Conservation (phyloP, 2,797 vertebrate species). For the Chiroxiphia lanceolata region DNA sequence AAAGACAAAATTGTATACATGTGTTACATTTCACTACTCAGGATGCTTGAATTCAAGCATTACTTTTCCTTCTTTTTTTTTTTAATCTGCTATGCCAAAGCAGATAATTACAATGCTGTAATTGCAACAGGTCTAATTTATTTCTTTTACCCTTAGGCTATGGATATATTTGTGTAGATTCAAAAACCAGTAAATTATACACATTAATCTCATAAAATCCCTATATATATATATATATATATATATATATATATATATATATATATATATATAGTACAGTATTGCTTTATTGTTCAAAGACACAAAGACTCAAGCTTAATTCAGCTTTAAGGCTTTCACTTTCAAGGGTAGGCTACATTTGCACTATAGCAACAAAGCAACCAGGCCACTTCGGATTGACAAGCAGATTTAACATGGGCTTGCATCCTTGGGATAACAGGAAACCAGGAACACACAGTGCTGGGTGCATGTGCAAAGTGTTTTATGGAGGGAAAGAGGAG, state of each 20-base stretch:
- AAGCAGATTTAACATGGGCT: neutral
- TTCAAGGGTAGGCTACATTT: neutral
- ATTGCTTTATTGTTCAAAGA: neutral
- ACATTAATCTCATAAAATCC: neutral
- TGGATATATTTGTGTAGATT: neutral
- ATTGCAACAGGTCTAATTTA: neutral
- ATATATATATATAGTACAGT: neutral
- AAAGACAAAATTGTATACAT: neutral
- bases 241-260: neutral
- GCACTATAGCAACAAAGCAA: neutral
- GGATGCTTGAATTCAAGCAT: neutral
- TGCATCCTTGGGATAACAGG: neutral
- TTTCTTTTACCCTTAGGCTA: neutral
- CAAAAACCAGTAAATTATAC: neutral
- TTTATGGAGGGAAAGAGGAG: neutral
- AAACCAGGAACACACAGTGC: neutral
- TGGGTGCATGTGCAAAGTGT: neutral
- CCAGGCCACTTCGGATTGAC: neutral
- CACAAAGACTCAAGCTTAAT: neutral
- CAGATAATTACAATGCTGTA: neutral
- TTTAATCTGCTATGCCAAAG: neutral
- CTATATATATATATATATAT: neutral
- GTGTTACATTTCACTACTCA: neutral
- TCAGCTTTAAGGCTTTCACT: neutral
- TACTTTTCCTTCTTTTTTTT: neutral